Base-by-base conservation (phyloP, 2,113 vertebrate genomes). In the Candoia aspera region DNA sequence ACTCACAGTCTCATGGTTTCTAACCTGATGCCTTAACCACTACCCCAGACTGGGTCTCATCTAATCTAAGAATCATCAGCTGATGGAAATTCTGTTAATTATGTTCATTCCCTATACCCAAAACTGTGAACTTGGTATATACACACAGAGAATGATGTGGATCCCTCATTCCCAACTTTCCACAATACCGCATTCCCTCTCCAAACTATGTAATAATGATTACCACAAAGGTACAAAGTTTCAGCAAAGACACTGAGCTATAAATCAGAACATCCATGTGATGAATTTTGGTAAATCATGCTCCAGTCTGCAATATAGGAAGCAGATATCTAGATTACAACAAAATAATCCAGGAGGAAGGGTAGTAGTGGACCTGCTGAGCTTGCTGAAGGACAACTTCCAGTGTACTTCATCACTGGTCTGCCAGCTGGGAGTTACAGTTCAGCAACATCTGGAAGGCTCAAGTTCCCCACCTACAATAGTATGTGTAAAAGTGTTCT, bases 51-150 rank as follows among this genome's bases (percentile, higher is more conserved):
- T 42, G 84, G 89, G 55, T 68, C 64, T 54, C 79, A 62, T 87
- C 84, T 92, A 88, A 92, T 33, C 88, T 92, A 91, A 86, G 46
- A 42, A 84, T 86, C 84, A 55, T 79, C 57, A n/a, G 49, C 73
- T 93, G 24, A 19, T 2, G 42, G 93, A 73, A 79, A 86, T 79
- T 79, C 68, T 0, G 2, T 6, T 29, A 26, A 42, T 0, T 73
- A n/a, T 73, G 64, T 33, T 0, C 8, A 53, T 46, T 60, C 24
- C 21, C 83, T 4, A 57, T 64, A 89, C 87, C 88, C 87, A 24
- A 62, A 23, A 42, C 89, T 83, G 58, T 79, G 88, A 87, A 53
- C 89, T 92, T 46, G 0, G 46, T 49, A 73, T 73, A 73, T 6
- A 37, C 37, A 6, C 68, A 37, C 68, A 73, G 68, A 37, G 33